These are phyloP conservation scores for Ormyrus labotus DNA, from an alignment of 2,888 invertebrate species.

Conservation along the genomic window DNA sequence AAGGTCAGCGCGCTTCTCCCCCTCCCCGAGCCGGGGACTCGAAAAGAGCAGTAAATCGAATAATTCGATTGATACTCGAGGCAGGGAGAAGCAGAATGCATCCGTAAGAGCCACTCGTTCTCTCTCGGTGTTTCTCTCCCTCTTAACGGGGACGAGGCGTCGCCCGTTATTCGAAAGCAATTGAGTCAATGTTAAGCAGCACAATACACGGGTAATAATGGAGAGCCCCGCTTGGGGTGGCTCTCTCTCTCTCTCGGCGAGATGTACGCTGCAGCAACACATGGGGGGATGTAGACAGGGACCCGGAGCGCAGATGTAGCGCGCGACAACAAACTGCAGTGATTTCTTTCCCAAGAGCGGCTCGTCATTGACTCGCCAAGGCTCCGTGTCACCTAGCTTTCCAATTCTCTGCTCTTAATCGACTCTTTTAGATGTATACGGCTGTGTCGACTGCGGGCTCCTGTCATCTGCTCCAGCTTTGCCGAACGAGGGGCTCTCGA, in stretches of 20 bases:
- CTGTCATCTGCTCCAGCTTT: too few relatives aligned
- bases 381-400: conserved; percentile 36
- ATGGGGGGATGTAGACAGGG: not conserved
- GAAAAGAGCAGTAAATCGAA: conserved; percentile 75
- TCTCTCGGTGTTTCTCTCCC: conserved; percentile 13
- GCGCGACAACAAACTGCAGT: conserved; percentile 59
- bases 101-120: conserved; percentile 49
- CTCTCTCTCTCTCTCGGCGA: conserved; percentile 28
- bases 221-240: conserved; percentile 62
- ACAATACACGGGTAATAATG: conserved; percentile 76
- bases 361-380: not conserved
- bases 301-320: conserved; percentile 72
- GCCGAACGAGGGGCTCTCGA: too few relatives aligned
- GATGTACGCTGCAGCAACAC: conserved; percentile 19
- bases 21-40: conserved; percentile 18
- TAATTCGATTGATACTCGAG: conserved; percentile 72
- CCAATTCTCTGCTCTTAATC: conserved; percentile 22
- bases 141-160: conserved; percentile 51
- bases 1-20: conserved; percentile 4
- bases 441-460: too few relatives aligned
- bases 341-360: conserved; percentile 24
- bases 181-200: conserved; percentile 75
- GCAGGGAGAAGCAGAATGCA: conserved; percentile 28
- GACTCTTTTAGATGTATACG: not conserved
- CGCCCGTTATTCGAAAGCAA: conserved; percentile 75